Conservation (phyloP, 2,113 vertebrate species). For the Muscicapa adusta region DNA sequence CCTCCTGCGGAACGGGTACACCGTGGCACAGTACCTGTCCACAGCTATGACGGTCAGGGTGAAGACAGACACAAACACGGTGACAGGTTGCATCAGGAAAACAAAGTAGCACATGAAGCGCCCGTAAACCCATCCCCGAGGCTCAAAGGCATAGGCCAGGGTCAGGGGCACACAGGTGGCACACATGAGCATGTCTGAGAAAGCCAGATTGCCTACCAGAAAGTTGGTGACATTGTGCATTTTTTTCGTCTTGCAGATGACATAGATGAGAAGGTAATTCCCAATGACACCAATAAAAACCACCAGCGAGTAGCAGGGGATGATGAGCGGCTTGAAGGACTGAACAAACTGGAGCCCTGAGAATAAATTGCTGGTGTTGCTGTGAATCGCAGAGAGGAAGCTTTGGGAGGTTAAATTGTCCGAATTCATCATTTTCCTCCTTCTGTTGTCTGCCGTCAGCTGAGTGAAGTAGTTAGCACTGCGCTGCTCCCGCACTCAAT, state of each 20-base stretch:
- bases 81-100: conserved; percentile 78
- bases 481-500: neutral
- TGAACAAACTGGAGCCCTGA: conserved; percentile 80
- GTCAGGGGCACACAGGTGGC: conserved; percentile 79
- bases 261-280: conserved; percentile 82
- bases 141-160: conserved; percentile 78
- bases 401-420: conserved; percentile 72
- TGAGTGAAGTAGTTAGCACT: neutral
- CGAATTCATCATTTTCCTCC: conserved; percentile 48
- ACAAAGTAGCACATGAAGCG: conserved; percentile 78
- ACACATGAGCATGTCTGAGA: conserved; percentile 85
- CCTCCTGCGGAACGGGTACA: conserved; percentile 80
- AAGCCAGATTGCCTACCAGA: conserved; percentile 85
- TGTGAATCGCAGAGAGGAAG: conserved; percentile 70
- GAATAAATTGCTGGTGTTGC: conserved; percentile 68
- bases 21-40: conserved; percentile 79
- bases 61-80: conserved; percentile 78
- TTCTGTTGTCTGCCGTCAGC: neutral
- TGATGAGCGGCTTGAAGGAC: conserved; percentile 81
- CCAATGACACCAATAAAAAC: conserved; percentile 78
- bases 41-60: conserved; percentile 77
- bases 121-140: conserved; percentile 76
- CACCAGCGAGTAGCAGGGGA: conserved; percentile 77
- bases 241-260: conserved; percentile 79
- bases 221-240: conserved; percentile 86